Conservation (phyloP, 2,888 invertebrate species). For the Xylophagus ater region DNA sequence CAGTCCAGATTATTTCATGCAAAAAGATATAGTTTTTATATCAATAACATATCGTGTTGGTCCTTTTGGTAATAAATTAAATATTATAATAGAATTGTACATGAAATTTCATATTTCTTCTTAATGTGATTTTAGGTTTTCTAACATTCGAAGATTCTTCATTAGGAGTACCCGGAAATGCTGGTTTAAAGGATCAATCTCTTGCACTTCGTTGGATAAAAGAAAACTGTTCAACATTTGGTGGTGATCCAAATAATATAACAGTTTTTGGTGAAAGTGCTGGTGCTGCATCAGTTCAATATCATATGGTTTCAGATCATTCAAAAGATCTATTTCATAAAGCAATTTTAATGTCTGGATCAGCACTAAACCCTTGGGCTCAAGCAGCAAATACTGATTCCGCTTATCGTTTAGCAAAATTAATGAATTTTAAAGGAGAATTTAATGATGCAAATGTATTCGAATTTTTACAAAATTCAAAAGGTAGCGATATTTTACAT, state of each 20-base stretch:
- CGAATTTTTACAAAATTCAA: conserved; percentile 31
- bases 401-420: conserved; percentile 31
- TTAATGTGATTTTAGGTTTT: conserved; percentile 33
- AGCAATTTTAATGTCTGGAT: conserved; percentile 34
- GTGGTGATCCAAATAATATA: conserved; percentile 43
- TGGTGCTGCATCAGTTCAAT: conserved; percentile 41
- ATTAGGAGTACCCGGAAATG: conserved; percentile 43
- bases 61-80: conserved; percentile 28
- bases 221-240: conserved; percentile 40
- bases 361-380: conserved; percentile 32
- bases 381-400: conserved; percentile 27
- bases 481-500: conserved; percentile 30
- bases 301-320: conserved; percentile 41
- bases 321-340: conserved; percentile 37
- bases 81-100: not conserved
- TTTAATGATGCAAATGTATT: conserved; percentile 33
- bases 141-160: conserved; percentile 39
- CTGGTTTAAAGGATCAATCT: conserved; percentile 44
- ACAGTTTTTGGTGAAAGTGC: conserved; percentile 46
- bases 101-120: not conserved
- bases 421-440: conserved; percentile 32
- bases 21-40: conserved; percentile 41
- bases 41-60: conserved; percentile 42
- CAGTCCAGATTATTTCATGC: conserved; percentile 41
- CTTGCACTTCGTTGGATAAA: conserved; percentile 44